A percentile compares a stretch with the other conserved stretches of the same genome.
These are phyloP conservation scores for Danio kyathit DNA, from an alignment of 2,797 vertebrate genomes.

Conservation along the genomic window DNA sequence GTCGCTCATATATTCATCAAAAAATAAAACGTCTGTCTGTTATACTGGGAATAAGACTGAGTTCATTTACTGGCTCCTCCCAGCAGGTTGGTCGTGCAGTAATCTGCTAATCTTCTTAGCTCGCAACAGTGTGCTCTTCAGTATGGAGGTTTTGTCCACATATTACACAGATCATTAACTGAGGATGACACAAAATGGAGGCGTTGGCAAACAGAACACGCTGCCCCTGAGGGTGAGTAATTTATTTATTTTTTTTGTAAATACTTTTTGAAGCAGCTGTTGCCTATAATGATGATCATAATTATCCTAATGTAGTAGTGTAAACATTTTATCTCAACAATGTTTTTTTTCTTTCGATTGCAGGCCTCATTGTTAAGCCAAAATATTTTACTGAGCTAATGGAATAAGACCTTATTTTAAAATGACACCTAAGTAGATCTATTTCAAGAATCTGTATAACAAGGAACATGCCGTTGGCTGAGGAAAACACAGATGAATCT, in stretches of 20 bases:
- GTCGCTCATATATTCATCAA: background rate
- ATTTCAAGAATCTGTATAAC: background rate
- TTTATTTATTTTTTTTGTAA: background rate
- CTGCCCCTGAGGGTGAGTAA: slow-evolving; percentile 7
- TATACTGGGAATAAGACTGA: background rate
- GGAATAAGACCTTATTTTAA: slow-evolving; percentile 1
- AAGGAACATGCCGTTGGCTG: slow-evolving; percentile 8
- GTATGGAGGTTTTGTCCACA: background rate
- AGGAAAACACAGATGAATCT: slow-evolving; percentile 5
- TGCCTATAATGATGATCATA: background rate
- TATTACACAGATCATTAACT: slow-evolving; percentile 11
- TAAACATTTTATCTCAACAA: background rate
- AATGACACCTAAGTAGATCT: background rate
- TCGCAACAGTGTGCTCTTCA: background rate
- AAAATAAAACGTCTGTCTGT: background rate
- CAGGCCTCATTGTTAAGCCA: background rate
- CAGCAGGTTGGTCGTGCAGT: background rate
- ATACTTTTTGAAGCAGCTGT: background rate
- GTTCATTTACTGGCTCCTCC: background rate
- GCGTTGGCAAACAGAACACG: slow-evolving; percentile 1
- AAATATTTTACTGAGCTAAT: background rate
- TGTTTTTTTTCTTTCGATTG: background rate
- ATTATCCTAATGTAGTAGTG: background rate
- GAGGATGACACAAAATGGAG: background rate
- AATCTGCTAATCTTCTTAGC: slow-evolving; percentile 41